Percentiles rank a stretch among this genome's conserved stretches.
Evolutionary conservation across 2,113 vertebrate species (phyloP).

Genomic region (Atlantisia rogersi): DNA sequence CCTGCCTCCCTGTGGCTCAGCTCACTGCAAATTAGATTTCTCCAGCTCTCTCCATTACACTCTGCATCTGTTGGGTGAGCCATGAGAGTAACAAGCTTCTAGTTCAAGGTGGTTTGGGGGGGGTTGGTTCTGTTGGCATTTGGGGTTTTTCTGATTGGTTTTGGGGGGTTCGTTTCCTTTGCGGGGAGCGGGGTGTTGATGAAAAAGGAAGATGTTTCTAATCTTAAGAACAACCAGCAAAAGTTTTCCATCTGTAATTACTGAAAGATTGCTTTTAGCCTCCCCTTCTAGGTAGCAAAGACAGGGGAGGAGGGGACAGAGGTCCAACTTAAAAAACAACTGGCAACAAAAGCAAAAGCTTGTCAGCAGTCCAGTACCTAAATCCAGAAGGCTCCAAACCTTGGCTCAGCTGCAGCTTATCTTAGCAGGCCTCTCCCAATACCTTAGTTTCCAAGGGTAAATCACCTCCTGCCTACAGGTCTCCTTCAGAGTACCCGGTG

Average conservation of each 20-base stretch:
- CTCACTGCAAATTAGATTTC: neutral
- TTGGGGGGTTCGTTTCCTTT: neutral
- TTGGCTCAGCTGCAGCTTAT: neutral
- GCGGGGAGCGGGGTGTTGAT: accelerated
- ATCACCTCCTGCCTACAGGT: neutral
- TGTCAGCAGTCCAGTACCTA: neutral
- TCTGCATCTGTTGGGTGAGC: neutral
- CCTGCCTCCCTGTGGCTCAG: constrained; percentile 57
- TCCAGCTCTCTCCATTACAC: neutral
- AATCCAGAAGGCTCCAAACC: neutral
- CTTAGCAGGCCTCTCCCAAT: neutral
- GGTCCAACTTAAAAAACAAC: neutral
- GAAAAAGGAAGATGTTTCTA: neutral
- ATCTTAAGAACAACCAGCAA: neutral
- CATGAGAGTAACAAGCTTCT: neutral
- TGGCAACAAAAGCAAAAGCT: neutral
- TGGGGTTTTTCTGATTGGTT: neutral
- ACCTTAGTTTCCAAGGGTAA: neutral
- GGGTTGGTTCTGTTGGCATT: neutral
- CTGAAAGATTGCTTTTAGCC: neutral
- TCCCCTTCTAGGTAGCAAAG: neutral
- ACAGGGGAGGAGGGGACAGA: neutral
- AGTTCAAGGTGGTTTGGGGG: neutral
- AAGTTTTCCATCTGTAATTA: neutral
- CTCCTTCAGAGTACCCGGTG: neutral